phyloP scores from a whole-genome alignment of 2,888 invertebrate species.

The Lycocerus yunnanus region DNA sequence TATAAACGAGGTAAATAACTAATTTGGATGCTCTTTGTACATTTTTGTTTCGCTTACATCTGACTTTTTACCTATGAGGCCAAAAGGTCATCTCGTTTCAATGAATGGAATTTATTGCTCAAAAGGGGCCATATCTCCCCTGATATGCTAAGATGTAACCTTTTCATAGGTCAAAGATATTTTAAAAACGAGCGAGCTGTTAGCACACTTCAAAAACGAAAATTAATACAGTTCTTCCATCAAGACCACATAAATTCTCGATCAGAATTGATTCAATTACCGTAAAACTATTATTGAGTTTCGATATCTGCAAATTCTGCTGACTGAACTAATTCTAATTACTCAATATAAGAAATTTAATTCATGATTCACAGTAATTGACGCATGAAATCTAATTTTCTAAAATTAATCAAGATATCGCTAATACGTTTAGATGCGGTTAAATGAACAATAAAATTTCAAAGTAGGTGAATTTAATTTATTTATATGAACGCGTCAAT shows the following conservation, averaged over 20 bases:
- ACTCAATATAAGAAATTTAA: constrained; percentile 46
- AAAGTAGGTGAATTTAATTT: neutral
- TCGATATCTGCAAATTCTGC: constrained; percentile 44
- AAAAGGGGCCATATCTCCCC: constrained; percentile 54
- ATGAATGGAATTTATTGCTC: constrained; percentile 54
- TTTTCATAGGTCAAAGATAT: constrained; percentile 51
- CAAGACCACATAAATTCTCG: neutral
- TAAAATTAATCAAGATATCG: constrained; percentile 30
- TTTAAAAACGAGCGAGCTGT: constrained; percentile 31
- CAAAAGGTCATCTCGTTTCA: constrained; percentile 54
- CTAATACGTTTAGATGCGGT: constrained; percentile 7
- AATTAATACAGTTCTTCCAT: neutral
- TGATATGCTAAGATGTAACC: constrained; percentile 53
- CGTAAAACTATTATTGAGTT: neutral
- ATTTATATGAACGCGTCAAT: neutral
- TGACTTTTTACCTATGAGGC: constrained; percentile 50
- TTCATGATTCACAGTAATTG: constrained; percentile 48
- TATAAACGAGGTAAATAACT: neutral
- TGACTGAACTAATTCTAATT: constrained; percentile 50
- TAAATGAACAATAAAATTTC: neutral
- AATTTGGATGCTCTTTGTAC: constrained; percentile 11
- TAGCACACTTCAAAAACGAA: neutral
- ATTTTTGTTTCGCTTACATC: constrained; percentile 23
- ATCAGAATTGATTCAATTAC: neutral
- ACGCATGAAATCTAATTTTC: constrained; percentile 48